A percentile compares a stretch with the other conserved stretches of the same genome.
These are phyloP conservation scores for Scaptodrosophila latifasciaeformis DNA, from an alignment of 2,888 invertebrate species.

Conservation along the genomic window DNA sequence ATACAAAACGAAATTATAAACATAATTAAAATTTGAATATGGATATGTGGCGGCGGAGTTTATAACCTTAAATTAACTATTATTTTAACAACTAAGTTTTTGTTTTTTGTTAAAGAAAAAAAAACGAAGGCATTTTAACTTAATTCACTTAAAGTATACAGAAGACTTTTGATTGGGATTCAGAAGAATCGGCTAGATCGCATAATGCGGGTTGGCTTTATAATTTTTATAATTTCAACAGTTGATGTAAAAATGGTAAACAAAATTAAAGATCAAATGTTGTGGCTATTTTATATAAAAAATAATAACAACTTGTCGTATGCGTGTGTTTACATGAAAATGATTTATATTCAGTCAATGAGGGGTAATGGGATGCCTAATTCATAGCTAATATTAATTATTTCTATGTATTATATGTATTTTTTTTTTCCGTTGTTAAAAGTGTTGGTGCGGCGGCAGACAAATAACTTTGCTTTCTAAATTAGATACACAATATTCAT, in stretches of 20 bases:
- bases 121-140: neutral
- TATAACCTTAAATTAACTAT: neutral
- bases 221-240: neutral
- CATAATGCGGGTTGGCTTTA: too few relatives aligned
- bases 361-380: too few relatives aligned
- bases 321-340: slow-evolving; percentile 14
- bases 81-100: neutral
- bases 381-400: too few relatives aligned
- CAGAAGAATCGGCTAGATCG: too few relatives aligned
- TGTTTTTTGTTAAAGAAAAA: neutral
- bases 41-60: too few relatives aligned
- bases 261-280: neutral
- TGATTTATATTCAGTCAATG: slow-evolving; percentile 67
- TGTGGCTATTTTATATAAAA: neutral
- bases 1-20: neutral
- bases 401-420: slow-evolving; percentile 16
- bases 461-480: too few relatives aligned
- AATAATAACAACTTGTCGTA: neutral
- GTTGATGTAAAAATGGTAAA: neutral
- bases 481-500: too few relatives aligned
- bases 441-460: too few relatives aligned
- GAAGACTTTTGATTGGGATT: neutral
- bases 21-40: neutral
- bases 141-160: neutral
- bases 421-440: slow-evolving; percentile 49